Base-by-base conservation (phyloP, 2,888 invertebrate species). In the Lepidochrysops patricia region DNA sequence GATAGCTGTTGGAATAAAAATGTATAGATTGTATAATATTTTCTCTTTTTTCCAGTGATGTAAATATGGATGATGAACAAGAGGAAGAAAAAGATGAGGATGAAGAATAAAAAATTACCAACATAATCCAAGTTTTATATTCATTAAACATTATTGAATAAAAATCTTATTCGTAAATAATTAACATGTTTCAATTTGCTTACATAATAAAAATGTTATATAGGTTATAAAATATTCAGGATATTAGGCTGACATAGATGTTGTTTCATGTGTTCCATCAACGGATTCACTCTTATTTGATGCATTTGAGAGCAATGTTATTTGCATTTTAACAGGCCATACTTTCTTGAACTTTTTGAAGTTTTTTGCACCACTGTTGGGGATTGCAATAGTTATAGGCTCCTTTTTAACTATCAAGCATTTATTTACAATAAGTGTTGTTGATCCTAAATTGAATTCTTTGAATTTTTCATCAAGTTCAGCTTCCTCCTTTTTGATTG, bases 341-440 rank as follows among this genome's bases (percentile, higher is more conserved):
- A 88, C 80, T 65, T 89, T 89, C 70, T 85, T 86, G 62, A 89
- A 88, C 63, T 78, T 89, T 63, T 89, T 89, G 67, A 87, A 89
- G 69, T 89, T 88, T 61, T 73, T 81, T 0, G 74, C 61, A 60
- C 68, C 66, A 56, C 50, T 60, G 60, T 70, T 66, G 58, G 68
- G 70, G 49, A 71, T 66, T 61, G 72, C 65, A 49, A 71, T 29
- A 50, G 65, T 57, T 56, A 76, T 58, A 1, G 78, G 73, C 66
- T 86, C 85, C 63, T 76, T 81, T 68, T 88, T 87, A 2, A 86
- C 72, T 67, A 88, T 80, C 62, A 88, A 75, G 66, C 79, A 76
- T 48, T 71, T 72, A 61, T 76, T 80, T 19, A 84, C 68, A 62
- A 73, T 76, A 6, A 88, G 72, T 68, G 81, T 69, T 62, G 83